Conservation (phyloP, 2,113 vertebrate species). For the Poeciliopsis prolifica region DNA sequence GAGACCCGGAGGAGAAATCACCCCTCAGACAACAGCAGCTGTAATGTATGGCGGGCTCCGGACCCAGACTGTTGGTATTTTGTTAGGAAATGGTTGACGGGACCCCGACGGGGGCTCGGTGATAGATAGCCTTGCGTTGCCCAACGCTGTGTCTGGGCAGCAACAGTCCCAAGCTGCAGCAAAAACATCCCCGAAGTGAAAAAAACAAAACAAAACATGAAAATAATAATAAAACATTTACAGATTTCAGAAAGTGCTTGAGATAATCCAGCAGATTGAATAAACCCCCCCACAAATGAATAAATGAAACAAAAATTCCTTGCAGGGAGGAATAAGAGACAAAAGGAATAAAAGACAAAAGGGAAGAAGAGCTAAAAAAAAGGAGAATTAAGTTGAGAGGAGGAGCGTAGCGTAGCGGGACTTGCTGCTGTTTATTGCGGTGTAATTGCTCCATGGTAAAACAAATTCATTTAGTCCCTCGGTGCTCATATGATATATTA, state of each 20-base stretch:
- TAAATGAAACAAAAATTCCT: background rate
- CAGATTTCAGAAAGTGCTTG: background rate
- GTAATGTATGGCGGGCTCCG: background rate
- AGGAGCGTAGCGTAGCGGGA: conserved; percentile 1
- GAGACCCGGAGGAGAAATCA: background rate
- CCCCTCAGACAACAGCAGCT: background rate
- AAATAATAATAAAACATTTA: background rate
- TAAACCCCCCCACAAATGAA: too few species aligned
- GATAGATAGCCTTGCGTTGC: background rate
- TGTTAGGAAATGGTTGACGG: conserved; percentile 3
- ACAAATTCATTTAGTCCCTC: conserved; percentile 35
- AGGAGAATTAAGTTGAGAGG: background rate
- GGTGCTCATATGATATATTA: conserved; percentile 15
- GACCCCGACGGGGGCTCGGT: background rate
- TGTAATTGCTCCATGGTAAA: conserved; percentile 28
- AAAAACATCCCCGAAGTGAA: background rate
- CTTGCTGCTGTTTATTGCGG: conserved; percentile 4
- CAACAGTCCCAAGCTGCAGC: background rate
- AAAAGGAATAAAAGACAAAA: background rate
- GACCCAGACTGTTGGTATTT: background rate
- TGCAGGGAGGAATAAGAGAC: background rate
- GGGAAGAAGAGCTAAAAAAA: background rate
- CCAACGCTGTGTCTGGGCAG: background rate
- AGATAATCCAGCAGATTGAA: background rate
- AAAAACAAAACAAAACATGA: background rate